phyloP scores from a whole-genome alignment of 2,797 vertebrate genomes.

The Mastacembelus armatus region DNA sequence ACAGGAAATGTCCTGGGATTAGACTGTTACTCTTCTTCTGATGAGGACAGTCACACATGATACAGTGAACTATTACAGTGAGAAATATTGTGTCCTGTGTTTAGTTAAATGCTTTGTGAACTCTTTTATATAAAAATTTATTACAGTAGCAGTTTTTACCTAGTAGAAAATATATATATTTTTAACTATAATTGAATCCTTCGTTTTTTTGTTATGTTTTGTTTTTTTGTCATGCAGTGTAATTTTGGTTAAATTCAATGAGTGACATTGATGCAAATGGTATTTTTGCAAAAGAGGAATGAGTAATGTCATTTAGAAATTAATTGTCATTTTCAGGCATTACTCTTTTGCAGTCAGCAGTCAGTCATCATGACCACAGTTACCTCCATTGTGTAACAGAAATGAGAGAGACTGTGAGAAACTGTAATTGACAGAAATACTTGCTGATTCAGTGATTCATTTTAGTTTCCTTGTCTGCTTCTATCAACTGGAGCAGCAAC shows the following conservation, averaged over 20 bases:
- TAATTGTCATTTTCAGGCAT: constrained; percentile 21
- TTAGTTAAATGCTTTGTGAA: not conserved
- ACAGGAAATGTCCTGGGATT: constrained; percentile 73
- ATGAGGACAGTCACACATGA: constrained; percentile 72
- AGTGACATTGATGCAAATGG: not conserved
- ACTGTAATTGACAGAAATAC: constrained; percentile 5
- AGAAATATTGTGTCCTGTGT: not conserved
- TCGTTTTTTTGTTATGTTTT: not conserved
- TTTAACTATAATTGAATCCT: not conserved
- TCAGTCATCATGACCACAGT: constrained; percentile 69
- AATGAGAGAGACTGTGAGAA: constrained; percentile 24
- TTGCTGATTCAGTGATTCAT: constrained; percentile 67
- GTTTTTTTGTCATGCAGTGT: not conserved
- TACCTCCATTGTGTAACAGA: constrained; percentile 28
- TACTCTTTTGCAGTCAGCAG: constrained; percentile 6
- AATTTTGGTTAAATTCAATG: not conserved
- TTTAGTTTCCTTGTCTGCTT: constrained; percentile 6
- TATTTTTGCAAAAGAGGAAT: not conserved
- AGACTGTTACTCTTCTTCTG: constrained; percentile 82
- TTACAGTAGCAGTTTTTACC: too few species aligned
- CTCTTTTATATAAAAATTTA: too few species aligned
- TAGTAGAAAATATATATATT: not conserved
- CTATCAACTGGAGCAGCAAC: constrained; percentile 36
- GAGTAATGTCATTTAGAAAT: constrained; percentile 23
- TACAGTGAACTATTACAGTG: not conserved